Conservation (phyloP, 2,113 vertebrate genomes). For the Dicaeum eximium region DNA sequence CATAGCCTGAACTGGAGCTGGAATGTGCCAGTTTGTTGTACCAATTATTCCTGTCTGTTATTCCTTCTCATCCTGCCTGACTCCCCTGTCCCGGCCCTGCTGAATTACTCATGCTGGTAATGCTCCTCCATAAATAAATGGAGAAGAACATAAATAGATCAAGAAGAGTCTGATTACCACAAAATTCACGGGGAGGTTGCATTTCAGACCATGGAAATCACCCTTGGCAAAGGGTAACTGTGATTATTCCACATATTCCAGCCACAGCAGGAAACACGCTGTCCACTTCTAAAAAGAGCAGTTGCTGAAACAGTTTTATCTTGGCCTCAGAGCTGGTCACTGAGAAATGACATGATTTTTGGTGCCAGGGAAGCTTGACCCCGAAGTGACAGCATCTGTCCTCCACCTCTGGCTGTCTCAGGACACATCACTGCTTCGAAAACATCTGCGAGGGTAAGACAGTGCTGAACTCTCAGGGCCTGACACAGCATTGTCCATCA, state of each 20-base stretch:
- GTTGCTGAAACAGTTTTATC: not conserved
- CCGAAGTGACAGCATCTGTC: not conserved
- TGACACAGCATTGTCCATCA: not conserved
- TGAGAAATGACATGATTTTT: not conserved
- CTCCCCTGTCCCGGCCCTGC: not conserved
- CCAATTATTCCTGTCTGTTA: fast-evolving
- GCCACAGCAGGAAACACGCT: not conserved
- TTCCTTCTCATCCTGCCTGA: not conserved
- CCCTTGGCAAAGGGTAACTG: not conserved
- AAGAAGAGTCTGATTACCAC: not conserved
- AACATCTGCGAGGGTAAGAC: not conserved
- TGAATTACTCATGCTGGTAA: not conserved
- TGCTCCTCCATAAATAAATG: not conserved
- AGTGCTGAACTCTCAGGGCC: not conserved
- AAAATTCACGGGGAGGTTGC: not conserved
- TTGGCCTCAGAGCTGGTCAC: not conserved
- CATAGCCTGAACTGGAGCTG: not conserved
- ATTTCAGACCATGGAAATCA: not conserved
- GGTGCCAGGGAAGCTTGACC: not conserved
- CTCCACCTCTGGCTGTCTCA: not conserved
- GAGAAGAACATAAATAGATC: not conserved
- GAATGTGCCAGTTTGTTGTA: not conserved
- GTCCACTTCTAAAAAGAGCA: not conserved
- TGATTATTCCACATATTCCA: not conserved
- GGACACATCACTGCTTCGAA: not conserved